These are phyloP conservation scores for Neotoma lepida DNA, from an alignment of 2,113 vertebrate species.

Conservation along the genomic window DNA sequence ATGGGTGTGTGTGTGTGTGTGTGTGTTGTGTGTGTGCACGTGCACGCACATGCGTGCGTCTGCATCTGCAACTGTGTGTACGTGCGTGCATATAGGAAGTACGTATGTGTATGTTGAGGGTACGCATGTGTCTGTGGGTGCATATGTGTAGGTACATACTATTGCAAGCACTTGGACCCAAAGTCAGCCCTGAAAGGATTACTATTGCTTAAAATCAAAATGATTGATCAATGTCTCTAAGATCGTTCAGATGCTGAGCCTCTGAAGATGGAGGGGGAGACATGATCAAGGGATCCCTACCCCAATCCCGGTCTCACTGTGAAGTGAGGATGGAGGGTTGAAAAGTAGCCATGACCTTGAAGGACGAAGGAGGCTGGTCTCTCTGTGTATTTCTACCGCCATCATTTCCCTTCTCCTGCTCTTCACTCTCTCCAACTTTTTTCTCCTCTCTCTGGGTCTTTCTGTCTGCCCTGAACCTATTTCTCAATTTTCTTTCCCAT, in stretches of 20 bases:
- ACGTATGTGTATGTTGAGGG: background rate
- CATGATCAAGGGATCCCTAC: accelerated
- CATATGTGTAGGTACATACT: background rate
- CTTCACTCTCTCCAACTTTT: background rate
- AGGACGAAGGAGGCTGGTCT: background rate
- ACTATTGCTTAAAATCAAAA: background rate
- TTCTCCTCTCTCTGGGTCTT: too few relatives aligned
- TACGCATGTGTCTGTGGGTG: background rate
- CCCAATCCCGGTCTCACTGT: background rate
- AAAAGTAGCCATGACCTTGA: background rate
- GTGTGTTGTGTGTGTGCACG: background rate
- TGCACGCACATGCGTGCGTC: background rate
- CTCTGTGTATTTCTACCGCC: accelerated
- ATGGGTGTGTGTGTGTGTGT: background rate
- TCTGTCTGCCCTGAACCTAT: background rate
- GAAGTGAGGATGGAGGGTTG: background rate
- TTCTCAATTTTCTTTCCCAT: background rate
- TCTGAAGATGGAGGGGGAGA: background rate
- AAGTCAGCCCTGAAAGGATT: too few relatives aligned
- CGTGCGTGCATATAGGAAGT: background rate
- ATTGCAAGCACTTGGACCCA: background rate
- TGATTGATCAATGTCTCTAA: accelerated
- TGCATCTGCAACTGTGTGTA: background rate
- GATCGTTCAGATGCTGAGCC: background rate
- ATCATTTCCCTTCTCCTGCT: background rate